Base-by-base conservation (phyloP, 1,140 invertebrate genomes). In the Plodia interpunctella region DNA sequence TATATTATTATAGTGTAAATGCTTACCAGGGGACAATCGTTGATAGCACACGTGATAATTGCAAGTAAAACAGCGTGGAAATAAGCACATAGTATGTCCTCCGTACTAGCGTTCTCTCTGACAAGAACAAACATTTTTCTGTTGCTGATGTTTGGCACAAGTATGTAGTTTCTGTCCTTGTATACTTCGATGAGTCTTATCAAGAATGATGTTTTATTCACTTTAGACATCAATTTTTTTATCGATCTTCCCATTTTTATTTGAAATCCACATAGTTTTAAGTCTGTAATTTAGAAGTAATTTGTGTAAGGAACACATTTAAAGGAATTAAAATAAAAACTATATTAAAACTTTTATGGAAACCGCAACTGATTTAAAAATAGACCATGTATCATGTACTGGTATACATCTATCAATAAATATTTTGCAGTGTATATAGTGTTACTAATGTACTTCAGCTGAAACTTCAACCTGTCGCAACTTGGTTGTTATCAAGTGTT, bases 61-160 rank as follows among this genome's bases (percentile, higher is more conserved):
- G 87, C 88, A 32, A 88, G 76, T 51, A 92, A 57, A 3, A 90
- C 78, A 21, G 90, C 91, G 64, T 92, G 88, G 55, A 91, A 92
- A 72, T 92, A 93, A n/a, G 90, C 90, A 69, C 91, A 87, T 2
- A 93, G 62, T n/a, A 92, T 70, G 59, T 92, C 90, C 21, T 75
- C 66, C 2, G 87, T 65, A 3, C 55, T 65, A 17, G 80, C 74
- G 44, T 84, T 63, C 55, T 91, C 83, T 55, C 88, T 81, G 0
- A 93, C 58, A 50, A 89, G 65, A 4, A 93, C 74, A 63, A 87
- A 80, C 75, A 93, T 90, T 13, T 68, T 80, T 59, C 82, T 85
- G 13, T 67, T 68, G 18, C 73, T 58, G 2, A 82, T 58, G 69
- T 90, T 83, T 8, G 90, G 78, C n/a, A 90, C 32, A 30, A 93